These are phyloP conservation scores for Samia ricini DNA, from an alignment of 1,140 invertebrate genomes.

Conservation along the genomic window DNA sequence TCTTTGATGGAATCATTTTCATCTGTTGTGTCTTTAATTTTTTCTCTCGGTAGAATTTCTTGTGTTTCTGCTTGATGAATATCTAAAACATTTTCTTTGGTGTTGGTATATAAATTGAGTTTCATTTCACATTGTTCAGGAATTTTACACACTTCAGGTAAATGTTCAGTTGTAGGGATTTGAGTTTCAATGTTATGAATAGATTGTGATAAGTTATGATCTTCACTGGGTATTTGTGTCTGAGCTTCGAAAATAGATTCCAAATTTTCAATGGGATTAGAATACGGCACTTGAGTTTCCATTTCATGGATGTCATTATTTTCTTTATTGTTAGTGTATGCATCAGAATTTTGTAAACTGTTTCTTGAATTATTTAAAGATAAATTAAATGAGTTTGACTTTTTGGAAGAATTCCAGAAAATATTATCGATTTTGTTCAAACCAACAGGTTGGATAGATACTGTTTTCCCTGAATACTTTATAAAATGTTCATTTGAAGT, in stretches of 20 bases:
- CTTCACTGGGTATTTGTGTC: constrained; percentile 29
- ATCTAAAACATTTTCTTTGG: constrained; percentile 44
- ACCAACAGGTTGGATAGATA: constrained; percentile 43
- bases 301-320: constrained; percentile 43
- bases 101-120: constrained; percentile 37
- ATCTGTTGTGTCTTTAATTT: constrained; percentile 6
- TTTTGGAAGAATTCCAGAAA: constrained; percentile 50
- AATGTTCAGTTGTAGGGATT: constrained; percentile 27
- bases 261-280: constrained; percentile 9
- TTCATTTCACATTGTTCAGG: constrained; percentile 37
- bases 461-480: constrained; percentile 42
- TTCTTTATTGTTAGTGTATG: neutral
- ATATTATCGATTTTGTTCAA: constrained; percentile 52
- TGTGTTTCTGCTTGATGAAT: constrained; percentile 52
- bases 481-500: constrained; percentile 27
- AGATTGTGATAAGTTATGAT: constrained; percentile 16
- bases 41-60: constrained; percentile 7
- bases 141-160: constrained; percentile 37
- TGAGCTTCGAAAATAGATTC: constrained; percentile 23
- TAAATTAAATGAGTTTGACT: constrained; percentile 48
- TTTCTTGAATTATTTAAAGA: constrained; percentile 31
- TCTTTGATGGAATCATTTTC: constrained; percentile 19
- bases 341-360: neutral
- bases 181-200: constrained; percentile 45
- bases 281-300: constrained; percentile 32